Base-by-base conservation (phyloP, 2,888 invertebrate species). In the Melanostoma mellinum region DNA sequence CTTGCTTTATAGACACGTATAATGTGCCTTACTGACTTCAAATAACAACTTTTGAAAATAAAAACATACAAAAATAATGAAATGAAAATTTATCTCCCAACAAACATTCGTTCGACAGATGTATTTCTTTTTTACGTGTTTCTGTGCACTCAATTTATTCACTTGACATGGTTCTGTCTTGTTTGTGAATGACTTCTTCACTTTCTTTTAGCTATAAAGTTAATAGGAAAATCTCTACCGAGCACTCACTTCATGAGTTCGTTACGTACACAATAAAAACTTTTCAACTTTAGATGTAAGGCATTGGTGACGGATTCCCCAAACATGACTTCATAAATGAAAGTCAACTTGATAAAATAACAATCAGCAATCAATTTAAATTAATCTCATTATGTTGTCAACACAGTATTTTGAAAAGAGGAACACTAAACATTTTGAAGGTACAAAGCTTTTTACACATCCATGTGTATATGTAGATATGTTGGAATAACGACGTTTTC, bases 311-410 rank as follows among this genome's bases (percentile, higher is more conserved):
- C 3, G 52, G 32, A 50, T 50, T 52, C 9, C 52, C 52, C 52
- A 33, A n/a, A 52, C 32, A 33, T 6, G 9, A 9, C 33, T 48
- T 48, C 4, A 33, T 33, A 52, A 8, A 33, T 52, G 52, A 20
- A 3, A 3, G 52, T 8, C 32, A 33, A 33, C 9, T 33, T 36
- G 46, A 68, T 55, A 55, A 55, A 30, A 20, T 68, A 20, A 6
- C 55, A 30, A 53, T 55, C 55, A 20, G 55, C 33, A 68, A 68
- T 68, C 68, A 68, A 68, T 55, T 36, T 46, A 55, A 68, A 68
- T 68, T 68, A 68, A 52, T 33, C 6, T 60, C 60, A 42, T 60
- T 9, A 3, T 42, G 3, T 4, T 52, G 6, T 6, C 20, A 20
- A 20, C 20, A 20, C 20, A 20, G 20, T 20, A 20, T 20, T 20